Base-by-base conservation (phyloP, 2,113 vertebrate species). In the Garra rufa region DNA sequence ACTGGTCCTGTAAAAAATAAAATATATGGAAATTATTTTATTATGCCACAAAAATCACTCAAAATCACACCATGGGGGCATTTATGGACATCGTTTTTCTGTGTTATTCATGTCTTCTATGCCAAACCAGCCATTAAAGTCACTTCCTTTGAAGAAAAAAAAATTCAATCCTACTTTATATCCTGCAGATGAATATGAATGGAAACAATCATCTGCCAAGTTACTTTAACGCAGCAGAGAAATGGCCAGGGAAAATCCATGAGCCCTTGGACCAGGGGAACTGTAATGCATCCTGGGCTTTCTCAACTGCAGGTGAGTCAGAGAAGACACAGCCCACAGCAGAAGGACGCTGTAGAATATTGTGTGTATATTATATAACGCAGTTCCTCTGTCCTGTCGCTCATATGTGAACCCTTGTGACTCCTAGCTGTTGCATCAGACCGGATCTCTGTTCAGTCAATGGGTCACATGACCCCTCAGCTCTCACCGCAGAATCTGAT, bases 231-330 rank as follows among this genome's bases (percentile, higher is more conserved):
- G 97, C 98, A 4, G 94, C 93, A 0, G 84, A 95, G 0, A 99
- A 99, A 83, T 99, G 98, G 98, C 95, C 97, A 0, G 96, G 97
- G 65, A 94, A 98, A 93, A 97, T 99, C 89, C 98, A 99, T 0
- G 95, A 97, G 76, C 98, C 98, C 0, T 89, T 99, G 52, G 98
- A 99, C 91, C 98, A 99, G 92, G 98, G 98, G 30, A 97, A 99
- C 92, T 99, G 98, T 9, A 97, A 96, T 0, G 98, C 97, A 0
- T 99, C 98, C 76, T 99, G 98, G 98, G 98, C 98, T 3, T 99
- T 99, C 88, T 99, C 98, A 83, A 99, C 98, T 0, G 97, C 98
- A 28, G 96, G 98, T 98, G 90, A 59, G 89, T 19, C 50, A 59
- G 19, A 17, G 13, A 3, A 11, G 1, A 24, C 43, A 55, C 11